Evolutionary conservation across 1,140 invertebrate genomes (phyloP).

Genomic region (Drosophila mojavensis): DNA sequence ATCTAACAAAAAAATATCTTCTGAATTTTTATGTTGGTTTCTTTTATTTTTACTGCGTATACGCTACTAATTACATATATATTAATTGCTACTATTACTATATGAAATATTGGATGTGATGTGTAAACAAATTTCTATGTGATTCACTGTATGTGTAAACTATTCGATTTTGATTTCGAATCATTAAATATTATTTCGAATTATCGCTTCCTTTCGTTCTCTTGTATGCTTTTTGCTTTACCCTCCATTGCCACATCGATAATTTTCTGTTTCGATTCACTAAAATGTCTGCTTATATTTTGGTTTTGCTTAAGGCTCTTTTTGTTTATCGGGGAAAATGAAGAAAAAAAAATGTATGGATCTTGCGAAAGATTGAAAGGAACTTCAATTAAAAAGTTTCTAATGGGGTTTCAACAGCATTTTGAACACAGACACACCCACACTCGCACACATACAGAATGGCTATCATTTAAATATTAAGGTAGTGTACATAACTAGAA

Average conservation of each 20-base stretch:
- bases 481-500: conserved; percentile 39
- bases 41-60: conserved; percentile 66
- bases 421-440: conserved; percentile 4
- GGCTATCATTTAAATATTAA: not conserved
- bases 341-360: conserved; percentile 16
- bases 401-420: conserved; percentile 7
- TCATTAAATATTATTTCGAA: conserved; percentile 7
- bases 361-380: not conserved
- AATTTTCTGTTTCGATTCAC: conserved; percentile 24
- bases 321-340: conserved; percentile 25
- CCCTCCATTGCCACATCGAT: conserved; percentile 43
- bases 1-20: conserved; percentile 37
- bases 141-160: conserved; percentile 84
- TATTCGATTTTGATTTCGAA: conserved; percentile 49
- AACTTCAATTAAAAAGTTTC: conserved; percentile 5
- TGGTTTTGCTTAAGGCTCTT: conserved; percentile 55
- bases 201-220: conserved; percentile 31
- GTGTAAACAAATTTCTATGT: conserved; percentile 81
- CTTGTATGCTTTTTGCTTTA: conserved; percentile 46
- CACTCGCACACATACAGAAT: conserved; percentile 11
- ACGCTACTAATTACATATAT: conserved; percentile 71
- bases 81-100: conserved; percentile 73
- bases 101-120: conserved; percentile 84
- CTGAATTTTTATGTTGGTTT: conserved; percentile 37
- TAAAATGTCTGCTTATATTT: conserved; percentile 34